These are phyloP conservation scores for Chondrosia reniformis DNA, from an alignment of 37 sponge, comb jelly and placozoan genomes.

Conservation along the genomic window DNA sequence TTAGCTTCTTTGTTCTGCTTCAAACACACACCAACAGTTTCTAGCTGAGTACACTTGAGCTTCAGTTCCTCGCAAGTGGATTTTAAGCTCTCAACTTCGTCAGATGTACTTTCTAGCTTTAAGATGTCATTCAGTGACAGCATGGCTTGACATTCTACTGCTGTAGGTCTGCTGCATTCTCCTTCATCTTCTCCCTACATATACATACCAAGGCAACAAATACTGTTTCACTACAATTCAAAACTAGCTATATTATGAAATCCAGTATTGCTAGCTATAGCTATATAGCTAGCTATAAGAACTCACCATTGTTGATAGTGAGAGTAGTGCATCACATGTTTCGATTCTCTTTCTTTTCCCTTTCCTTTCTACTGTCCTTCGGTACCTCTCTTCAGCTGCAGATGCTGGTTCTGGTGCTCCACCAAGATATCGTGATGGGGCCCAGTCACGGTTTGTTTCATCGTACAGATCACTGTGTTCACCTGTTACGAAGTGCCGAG, in stretches of 20 bases:
- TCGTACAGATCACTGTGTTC: background rate
- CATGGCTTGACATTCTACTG: too few species aligned
- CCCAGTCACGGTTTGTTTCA: background rate
- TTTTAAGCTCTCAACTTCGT: too few species aligned
- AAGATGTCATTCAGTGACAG: too few species aligned
- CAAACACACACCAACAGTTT: background rate
- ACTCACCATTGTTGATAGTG: background rate
- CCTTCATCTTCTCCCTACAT: too few species aligned
- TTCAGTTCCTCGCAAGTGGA: background rate
- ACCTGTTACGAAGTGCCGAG: constrained; percentile 6
- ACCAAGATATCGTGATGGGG: constrained; percentile 12
- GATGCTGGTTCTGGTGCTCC: background rate
- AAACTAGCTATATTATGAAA: too few species aligned
- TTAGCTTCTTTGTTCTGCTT: too few species aligned
- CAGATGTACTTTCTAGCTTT: too few species aligned
- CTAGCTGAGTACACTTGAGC: background rate
- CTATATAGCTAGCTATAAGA: background rate
- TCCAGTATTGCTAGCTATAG: too few species aligned
- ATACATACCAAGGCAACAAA: too few species aligned
- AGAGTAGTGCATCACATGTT: background rate
- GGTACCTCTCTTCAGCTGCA: background rate
- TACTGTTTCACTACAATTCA: too few species aligned
- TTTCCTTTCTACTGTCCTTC: background rate
- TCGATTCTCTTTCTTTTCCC: background rate
- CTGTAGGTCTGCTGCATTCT: too few species aligned